A percentile compares a stretch with the other conserved stretches of the same genome.
phyloP scores from a whole-genome alignment of 23 tunicate species.

The Phallusia fumigata region DNA sequence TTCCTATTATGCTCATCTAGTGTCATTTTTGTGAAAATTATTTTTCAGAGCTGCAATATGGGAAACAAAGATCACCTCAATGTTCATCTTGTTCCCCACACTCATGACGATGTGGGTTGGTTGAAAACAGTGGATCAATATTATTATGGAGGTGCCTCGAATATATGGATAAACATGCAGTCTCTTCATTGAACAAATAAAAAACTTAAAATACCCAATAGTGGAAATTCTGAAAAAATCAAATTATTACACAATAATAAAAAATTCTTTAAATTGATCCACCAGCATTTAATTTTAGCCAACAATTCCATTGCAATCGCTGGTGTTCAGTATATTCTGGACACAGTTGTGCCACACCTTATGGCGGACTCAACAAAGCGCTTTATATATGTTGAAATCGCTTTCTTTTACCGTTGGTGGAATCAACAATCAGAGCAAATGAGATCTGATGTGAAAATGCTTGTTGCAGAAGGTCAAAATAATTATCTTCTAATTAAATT shows the following conservation, averaged over 20 bases:
- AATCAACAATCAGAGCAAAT: conserved; percentile 67
- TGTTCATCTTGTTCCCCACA: conserved; percentile 96
- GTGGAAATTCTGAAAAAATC: too few species aligned
- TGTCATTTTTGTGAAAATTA: neutral
- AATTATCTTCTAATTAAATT: neutral
- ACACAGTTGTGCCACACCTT: conserved; percentile 87
- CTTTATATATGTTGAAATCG: conserved; percentile 97
- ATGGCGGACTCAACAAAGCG: conserved; percentile 60
- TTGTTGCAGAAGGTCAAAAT: conserved; percentile 59
- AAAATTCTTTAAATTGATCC: neutral
- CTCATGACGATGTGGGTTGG: conserved; percentile 99
- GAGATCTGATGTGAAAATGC: conserved; percentile 63
- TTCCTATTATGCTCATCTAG: neutral
- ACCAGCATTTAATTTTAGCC: conserved; percentile 32
- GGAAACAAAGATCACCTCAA: conserved; percentile 28
- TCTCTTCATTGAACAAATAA: too few species aligned
- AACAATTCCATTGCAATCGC: conserved; percentile 73
- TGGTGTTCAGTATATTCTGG: conserved; percentile 98
- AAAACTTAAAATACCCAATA: too few species aligned
- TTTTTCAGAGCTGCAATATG: conserved; percentile 4
- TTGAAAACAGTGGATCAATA: conserved; percentile 99
- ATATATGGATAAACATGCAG: neutral
- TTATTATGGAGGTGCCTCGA: conserved; percentile 82
- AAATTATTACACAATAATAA: too few species aligned
- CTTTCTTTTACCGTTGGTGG: conserved; percentile 99